Evolutionary conservation across 2,888 invertebrate species (phyloP).

Genomic region (Noctua comes): DNA sequence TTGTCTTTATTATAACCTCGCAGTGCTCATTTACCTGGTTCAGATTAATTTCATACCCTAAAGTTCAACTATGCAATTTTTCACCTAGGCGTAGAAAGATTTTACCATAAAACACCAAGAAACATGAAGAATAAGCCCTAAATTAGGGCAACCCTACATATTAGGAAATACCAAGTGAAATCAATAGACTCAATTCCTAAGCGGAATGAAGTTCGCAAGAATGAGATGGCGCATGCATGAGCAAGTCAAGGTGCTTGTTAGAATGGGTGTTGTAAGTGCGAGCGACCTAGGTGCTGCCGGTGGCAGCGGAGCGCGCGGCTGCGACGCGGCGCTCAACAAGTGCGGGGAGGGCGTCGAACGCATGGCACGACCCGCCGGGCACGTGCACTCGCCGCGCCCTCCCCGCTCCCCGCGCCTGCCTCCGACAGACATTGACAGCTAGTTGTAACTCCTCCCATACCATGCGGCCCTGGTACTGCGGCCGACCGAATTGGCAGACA

Average conservation of each 20-base stretch:
- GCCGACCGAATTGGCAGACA: constrained; percentile 87
- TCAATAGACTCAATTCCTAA: constrained; percentile 70
- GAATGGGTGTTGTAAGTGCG: constrained; percentile 66
- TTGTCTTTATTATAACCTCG: not conserved
- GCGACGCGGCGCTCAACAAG: constrained; percentile 84
- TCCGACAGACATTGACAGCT: constrained; percentile 73
- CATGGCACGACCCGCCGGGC: constrained; percentile 87
- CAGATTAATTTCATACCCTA: not conserved
- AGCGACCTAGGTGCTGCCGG: constrained; percentile 73
- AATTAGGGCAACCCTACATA: constrained; percentile 37
- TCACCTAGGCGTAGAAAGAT: not conserved
- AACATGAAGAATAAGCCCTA: not conserved
- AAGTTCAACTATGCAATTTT: not conserved
- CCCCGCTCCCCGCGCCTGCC: constrained; percentile 68
- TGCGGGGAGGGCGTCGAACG: constrained; percentile 83
- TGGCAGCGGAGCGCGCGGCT: constrained; percentile 68
- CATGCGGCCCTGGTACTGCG: constrained; percentile 83
- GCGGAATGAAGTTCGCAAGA: constrained; percentile 69
- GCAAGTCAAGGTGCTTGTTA: constrained; percentile 59
- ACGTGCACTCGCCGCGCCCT: constrained; percentile 80
- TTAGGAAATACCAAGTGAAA: constrained; percentile 62
- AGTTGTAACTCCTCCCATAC: constrained; percentile 74
- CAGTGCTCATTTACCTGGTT: not conserved
- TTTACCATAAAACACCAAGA: not conserved
- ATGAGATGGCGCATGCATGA: constrained; percentile 73